Percentiles rank a stretch among this genome's conserved stretches.
Evolutionary conservation across 2,797 vertebrate genomes (phyloP).

Genomic region (Petrocephalus sullivani): DNA sequence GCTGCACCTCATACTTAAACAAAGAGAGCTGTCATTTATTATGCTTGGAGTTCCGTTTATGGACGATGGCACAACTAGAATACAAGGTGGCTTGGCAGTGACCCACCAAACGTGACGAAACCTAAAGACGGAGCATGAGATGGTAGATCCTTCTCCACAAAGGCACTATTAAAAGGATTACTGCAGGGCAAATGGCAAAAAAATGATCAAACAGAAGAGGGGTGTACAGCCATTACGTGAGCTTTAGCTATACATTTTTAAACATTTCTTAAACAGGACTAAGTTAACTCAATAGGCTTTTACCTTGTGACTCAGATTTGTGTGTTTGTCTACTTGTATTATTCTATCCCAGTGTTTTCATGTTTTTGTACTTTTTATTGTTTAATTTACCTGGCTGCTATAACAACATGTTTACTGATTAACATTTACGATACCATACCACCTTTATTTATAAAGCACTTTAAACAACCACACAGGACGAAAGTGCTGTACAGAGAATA

Average conservation of each 20-base stretch:
- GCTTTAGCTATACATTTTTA: background rate
- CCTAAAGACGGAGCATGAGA: background rate
- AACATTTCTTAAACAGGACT: no score
- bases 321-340: no score
- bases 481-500: no score
- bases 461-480: no score
- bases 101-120: background rate
- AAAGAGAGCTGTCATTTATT: background rate
- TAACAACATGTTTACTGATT: no score
- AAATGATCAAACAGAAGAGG: background rate
- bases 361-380: no score
- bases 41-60: background rate
- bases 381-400: no score
- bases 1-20: background rate
- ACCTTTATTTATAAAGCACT: no score
- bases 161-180: background rate
- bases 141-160: background rate
- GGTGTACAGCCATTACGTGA: background rate
- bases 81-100: background rate
- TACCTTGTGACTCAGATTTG: no score
- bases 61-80: background rate
- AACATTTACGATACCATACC: no score
- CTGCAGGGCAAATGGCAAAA: background rate
- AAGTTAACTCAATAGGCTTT: no score
- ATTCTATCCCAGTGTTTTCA: no score